Percentiles rank a stretch among this genome's conserved stretches.
phyloP scores from a whole-genome alignment of 2,797 vertebrate genomes.

The Masticophis lateralis region DNA sequence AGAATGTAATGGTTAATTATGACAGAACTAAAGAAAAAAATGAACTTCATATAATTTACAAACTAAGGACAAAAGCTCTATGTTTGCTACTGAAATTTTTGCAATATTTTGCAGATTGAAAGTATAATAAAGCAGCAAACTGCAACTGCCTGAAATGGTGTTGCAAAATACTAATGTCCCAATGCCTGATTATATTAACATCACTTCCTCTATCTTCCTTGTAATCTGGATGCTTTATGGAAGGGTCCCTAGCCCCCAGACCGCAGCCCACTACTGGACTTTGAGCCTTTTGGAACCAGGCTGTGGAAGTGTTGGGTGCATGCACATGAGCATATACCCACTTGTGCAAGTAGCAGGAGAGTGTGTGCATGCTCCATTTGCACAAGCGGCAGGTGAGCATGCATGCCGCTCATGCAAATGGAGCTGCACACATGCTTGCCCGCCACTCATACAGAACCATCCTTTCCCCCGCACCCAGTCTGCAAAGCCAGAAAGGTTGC shows the following conservation, averaged over 20 bases:
- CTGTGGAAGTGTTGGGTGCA: background rate
- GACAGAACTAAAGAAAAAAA: slow-evolving; percentile 21
- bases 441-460: background rate
- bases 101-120: slow-evolving; percentile 3
- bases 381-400: background rate
- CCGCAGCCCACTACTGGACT: background rate
- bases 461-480: background rate
- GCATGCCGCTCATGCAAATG: background rate
- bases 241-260: background rate
- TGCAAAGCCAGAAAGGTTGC: background rate
- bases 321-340: background rate
- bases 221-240: background rate
- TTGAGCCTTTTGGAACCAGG: background rate
- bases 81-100: background rate
- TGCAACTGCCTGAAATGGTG: slow-evolving; percentile 45
- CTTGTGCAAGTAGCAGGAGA: background rate
- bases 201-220: slow-evolving; percentile 35
- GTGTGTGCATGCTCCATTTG: background rate
- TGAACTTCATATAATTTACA: slow-evolving; percentile 1
- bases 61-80: slow-evolving; percentile 26
- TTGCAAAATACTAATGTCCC: slow-evolving; percentile 44
- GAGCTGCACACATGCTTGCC: background rate
- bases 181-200: slow-evolving; percentile 47
- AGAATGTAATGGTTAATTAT: slow-evolving; percentile 53
- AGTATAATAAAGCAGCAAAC: slow-evolving; percentile 45